phyloP scores from a whole-genome alignment of 53 echinoderm and acorn worm genomes.

The Crossaster papposus region DNA sequence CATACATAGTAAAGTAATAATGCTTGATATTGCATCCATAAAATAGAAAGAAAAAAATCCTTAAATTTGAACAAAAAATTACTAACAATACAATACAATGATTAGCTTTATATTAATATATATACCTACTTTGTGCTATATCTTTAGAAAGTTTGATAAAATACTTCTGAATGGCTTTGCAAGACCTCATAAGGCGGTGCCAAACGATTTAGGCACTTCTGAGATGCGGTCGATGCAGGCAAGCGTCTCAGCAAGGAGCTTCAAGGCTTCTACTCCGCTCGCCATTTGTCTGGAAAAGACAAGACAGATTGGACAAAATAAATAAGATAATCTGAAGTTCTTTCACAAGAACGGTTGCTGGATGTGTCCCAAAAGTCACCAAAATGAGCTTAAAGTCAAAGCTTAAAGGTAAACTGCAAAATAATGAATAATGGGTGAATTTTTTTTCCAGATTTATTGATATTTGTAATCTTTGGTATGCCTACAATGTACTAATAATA shows the following conservation, averaged over 20 bases:
- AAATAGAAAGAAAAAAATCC: background rate
- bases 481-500: too few species aligned
- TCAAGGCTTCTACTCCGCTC: slow-evolving; percentile 85
- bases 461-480: too few species aligned
- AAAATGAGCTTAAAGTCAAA: too few species aligned
- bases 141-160: background rate
- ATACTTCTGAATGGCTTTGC: background rate
- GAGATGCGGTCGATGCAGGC: slow-evolving; percentile 92
- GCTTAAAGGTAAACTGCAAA: too few species aligned
- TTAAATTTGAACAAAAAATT: background rate
- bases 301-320: background rate
- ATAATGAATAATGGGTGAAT: too few species aligned
- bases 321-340: background rate
- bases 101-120: slow-evolving; percentile 18
- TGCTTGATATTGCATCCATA: background rate
- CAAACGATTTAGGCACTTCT: slow-evolving; percentile 78
- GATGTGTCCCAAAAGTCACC: too few species aligned
- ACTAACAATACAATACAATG: slow-evolving; percentile 21
- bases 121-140: slow-evolving; percentile 42
- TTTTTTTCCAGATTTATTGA: too few species aligned
- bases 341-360: too few species aligned
- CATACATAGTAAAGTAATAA: too few species aligned
- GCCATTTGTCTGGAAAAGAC: slow-evolving; percentile 82
- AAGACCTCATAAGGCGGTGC: slow-evolving; percentile 75
- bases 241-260: slow-evolving; percentile 89